Evolutionary conservation across 2,888 invertebrate genomes (phyloP).

Genomic region (Hydrotaea cyrtoneurina): DNA sequence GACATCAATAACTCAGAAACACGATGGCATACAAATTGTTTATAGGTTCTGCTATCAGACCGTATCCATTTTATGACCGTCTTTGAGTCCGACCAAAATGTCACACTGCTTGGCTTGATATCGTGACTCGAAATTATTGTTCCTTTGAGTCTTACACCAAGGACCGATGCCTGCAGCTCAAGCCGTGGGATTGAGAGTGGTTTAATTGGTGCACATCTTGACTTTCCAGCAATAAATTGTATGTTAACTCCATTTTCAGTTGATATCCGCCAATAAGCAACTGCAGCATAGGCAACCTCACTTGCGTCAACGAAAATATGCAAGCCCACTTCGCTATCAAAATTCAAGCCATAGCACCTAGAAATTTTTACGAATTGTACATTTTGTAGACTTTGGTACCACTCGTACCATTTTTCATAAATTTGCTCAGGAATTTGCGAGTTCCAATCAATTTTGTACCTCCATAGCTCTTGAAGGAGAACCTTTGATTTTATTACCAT

Average conservation of each 20-base stretch:
- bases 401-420: not conserved
- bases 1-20: slow-evolving; percentile 14
- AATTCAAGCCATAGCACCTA: slow-evolving; percentile 35
- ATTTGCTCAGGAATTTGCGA: slow-evolving; percentile 31
- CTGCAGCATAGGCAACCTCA: slow-evolving; percentile 36
- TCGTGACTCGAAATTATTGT: not conserved
- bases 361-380: slow-evolving; percentile 8
- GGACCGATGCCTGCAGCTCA: slow-evolving; percentile 36
- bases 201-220: slow-evolving; percentile 32
- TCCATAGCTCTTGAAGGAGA: slow-evolving; percentile 9
- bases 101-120: not conserved
- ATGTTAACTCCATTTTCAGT: not conserved
- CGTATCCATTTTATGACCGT: too few relatives aligned
- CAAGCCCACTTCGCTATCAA: not conserved
- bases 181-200: slow-evolving; percentile 33
- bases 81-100: too few relatives aligned
- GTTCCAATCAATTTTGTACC: not conserved
- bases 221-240: slow-evolving; percentile 34
- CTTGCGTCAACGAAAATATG: too few relatives aligned
- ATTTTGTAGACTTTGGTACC: not conserved
- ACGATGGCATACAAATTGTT: slow-evolving; percentile 19
- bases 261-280: slow-evolving; percentile 33
- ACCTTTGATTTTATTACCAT: slow-evolving; percentile 33
- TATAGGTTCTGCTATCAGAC: too few relatives aligned
- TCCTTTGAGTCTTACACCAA: slow-evolving; percentile 35